These are phyloP conservation scores for Heteromyza rotundicornis DNA, from an alignment of 2,888 invertebrate genomes.

Conservation along the genomic window DNA sequence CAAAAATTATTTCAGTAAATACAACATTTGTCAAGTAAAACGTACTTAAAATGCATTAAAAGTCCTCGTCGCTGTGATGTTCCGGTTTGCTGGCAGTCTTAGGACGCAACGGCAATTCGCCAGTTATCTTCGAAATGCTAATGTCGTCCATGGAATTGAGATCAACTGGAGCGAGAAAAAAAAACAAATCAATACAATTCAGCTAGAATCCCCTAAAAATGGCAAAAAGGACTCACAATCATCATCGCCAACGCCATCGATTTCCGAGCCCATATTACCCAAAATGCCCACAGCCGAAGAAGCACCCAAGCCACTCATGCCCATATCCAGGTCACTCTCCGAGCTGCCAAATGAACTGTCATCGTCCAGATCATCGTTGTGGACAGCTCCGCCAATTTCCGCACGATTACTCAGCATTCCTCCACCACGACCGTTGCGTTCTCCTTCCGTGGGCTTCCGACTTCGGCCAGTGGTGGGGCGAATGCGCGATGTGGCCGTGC, in stretches of 20 bases:
- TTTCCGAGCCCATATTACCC: conserved; percentile 14
- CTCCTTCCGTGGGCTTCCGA: conserved; percentile 35
- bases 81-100: conserved; percentile 58
- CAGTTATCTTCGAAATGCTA: conserved; percentile 59
- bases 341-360: conserved; percentile 61
- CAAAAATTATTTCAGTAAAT: too few relatives aligned
- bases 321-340: conserved; percentile 58
- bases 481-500: conserved; percentile 48
- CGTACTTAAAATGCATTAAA: too few relatives aligned
- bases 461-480: conserved; percentile 60
- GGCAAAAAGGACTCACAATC: conserved; percentile 39
- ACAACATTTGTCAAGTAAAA: too few relatives aligned
- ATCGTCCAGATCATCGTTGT: conserved; percentile 49
- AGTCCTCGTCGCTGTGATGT: conserved; percentile 59
- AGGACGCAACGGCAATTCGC: conserved; percentile 52
- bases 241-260: conserved; percentile 33
- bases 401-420: conserved; percentile 30
- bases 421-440: conserved; percentile 11
- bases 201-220: not conserved
- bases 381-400: conserved; percentile 31
- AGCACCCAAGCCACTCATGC: conserved; percentile 44
- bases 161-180: conserved; percentile 45
- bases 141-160: conserved; percentile 60
- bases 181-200: not conserved
- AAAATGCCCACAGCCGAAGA: conserved; percentile 2